Conservation (phyloP, 2,113 vertebrate species). For the Lethenteron camtschaticum region DNA sequence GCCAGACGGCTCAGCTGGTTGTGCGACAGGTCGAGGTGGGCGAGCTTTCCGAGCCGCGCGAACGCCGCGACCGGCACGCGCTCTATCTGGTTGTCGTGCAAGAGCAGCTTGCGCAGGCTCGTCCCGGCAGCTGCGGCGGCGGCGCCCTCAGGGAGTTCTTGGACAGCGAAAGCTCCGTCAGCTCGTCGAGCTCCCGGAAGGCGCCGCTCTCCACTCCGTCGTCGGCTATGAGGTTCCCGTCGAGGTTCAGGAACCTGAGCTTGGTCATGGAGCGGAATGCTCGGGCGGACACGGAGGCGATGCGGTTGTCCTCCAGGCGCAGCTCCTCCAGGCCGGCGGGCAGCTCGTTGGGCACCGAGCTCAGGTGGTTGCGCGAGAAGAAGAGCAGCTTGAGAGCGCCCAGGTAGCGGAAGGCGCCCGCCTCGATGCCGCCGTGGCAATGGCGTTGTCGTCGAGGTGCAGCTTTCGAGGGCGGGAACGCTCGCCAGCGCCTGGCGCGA, state of each 20-base stretch:
- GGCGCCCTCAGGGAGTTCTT: constrained; percentile 63
- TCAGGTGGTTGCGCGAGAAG: constrained; percentile 69
- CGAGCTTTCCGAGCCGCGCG: constrained; percentile 43
- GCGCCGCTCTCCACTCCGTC: constrained; percentile 78
- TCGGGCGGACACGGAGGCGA: constrained; percentile 66
- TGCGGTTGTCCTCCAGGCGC: constrained; percentile 70
- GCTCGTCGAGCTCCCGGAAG: constrained; percentile 59
- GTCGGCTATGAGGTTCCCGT: constrained; percentile 85
- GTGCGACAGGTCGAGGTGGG: constrained; percentile 57
- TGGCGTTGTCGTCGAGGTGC: constrained; percentile 76
- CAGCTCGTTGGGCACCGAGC: constrained; percentile 57
- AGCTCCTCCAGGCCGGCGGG: constrained; percentile 72
- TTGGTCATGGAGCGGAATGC: constrained; percentile 59
- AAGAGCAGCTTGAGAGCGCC: constrained; percentile 47
- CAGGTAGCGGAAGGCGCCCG: constrained; percentile 65
- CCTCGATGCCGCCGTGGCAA: constrained; percentile 77
- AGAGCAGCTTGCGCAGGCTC: constrained; percentile 45
- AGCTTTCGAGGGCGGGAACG: constrained; percentile 65
- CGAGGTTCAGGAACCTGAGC: constrained; percentile 53
- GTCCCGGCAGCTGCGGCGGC: constrained; percentile 44
- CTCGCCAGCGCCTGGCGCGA: constrained; percentile 42
- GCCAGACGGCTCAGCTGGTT: constrained; percentile 78
- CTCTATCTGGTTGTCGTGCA: constrained; percentile 69
- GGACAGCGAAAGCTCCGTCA: constrained; percentile 63
- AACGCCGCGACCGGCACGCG: constrained; percentile 54